These are phyloP conservation scores for Osmerus mordax DNA, from an alignment of 2,113 vertebrate species.

Conservation along the genomic window DNA sequence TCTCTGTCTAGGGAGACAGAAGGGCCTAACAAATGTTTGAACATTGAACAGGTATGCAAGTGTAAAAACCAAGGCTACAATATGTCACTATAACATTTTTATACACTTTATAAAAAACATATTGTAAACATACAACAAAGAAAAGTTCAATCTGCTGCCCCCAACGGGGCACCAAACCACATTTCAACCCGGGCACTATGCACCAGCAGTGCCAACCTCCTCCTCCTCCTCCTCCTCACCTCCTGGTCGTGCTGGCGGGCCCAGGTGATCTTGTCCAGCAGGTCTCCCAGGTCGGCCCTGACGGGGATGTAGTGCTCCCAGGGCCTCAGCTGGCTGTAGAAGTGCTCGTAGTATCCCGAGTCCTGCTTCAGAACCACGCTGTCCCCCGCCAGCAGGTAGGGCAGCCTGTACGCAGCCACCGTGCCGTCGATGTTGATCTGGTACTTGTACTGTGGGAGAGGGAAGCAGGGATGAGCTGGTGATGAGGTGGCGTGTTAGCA, in stretches of 20 bases:
- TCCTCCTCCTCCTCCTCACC: slow-evolving; percentile 63
- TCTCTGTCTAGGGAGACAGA: background rate
- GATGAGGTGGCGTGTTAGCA: background rate
- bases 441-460: slow-evolving; percentile 85
- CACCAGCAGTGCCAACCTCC: background rate
- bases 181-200: background rate
- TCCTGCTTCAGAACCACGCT: slow-evolving; percentile 97
- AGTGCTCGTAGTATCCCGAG: slow-evolving; percentile 94
- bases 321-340: slow-evolving; percentile 85
- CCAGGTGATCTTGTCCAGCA: slow-evolving; percentile 92
- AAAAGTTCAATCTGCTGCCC: too few relatives aligned
- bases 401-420: slow-evolving; percentile 91
- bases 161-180: too few relatives aligned
- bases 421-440: slow-evolving; percentile 97
- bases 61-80: too few relatives aligned
- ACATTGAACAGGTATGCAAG: too few relatives aligned
- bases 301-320: slow-evolving; percentile 96
- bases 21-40: too few relatives aligned
- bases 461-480: background rate
- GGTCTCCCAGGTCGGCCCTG: slow-evolving; percentile 87
- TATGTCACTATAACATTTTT: too few relatives aligned
- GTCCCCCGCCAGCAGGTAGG: slow-evolving; percentile 90
- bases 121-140: too few relatives aligned
- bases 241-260: slow-evolving; percentile 89
- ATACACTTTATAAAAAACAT: too few relatives aligned